Percentiles rank a stretch among this genome's conserved stretches.
Conservation (phyloP, 2,888 invertebrate genomes). For the Exocentrus adspersus region DNA sequence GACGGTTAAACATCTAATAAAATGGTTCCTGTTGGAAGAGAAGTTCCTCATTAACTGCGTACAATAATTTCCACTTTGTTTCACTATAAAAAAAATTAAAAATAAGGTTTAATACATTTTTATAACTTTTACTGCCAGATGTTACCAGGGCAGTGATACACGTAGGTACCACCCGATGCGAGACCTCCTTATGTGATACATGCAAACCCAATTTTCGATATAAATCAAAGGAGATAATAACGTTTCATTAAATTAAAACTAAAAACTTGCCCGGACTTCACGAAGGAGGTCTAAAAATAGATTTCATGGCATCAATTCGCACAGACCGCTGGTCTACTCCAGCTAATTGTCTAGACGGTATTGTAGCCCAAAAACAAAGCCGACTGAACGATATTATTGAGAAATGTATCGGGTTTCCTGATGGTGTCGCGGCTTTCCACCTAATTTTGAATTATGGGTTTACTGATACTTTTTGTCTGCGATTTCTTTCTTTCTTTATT, state of each 20-base stretch:
- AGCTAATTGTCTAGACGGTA: slow-evolving; percentile 25
- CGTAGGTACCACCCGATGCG: too few relatives aligned
- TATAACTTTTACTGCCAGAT: too few relatives aligned
- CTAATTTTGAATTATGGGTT: slow-evolving; percentile 1
- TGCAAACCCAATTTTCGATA: neutral
- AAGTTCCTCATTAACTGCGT: too few relatives aligned
- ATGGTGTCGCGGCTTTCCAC: neutral
- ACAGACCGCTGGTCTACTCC: slow-evolving; percentile 27
- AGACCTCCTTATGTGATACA: too few relatives aligned
- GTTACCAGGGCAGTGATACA: too few relatives aligned
- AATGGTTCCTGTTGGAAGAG: too few relatives aligned
- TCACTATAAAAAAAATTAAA: too few relatives aligned
- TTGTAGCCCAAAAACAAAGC: slow-evolving; percentile 22
- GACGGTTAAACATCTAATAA: too few relatives aligned
- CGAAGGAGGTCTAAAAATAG: slow-evolving; percentile 27
- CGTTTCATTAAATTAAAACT: slow-evolving; percentile 11
- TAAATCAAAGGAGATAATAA: neutral
- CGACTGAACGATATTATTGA: neutral
- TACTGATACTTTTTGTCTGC: neutral
- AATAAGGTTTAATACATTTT: too few relatives aligned
- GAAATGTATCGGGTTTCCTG: neutral
- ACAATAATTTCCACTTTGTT: too few relatives aligned
- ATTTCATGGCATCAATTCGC: slow-evolving; percentile 26
- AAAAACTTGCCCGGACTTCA: slow-evolving; percentile 5
- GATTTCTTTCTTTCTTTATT: too few relatives aligned